Conservation (phyloP, 2,888 invertebrate species). For the Zele albiditarsus region DNA sequence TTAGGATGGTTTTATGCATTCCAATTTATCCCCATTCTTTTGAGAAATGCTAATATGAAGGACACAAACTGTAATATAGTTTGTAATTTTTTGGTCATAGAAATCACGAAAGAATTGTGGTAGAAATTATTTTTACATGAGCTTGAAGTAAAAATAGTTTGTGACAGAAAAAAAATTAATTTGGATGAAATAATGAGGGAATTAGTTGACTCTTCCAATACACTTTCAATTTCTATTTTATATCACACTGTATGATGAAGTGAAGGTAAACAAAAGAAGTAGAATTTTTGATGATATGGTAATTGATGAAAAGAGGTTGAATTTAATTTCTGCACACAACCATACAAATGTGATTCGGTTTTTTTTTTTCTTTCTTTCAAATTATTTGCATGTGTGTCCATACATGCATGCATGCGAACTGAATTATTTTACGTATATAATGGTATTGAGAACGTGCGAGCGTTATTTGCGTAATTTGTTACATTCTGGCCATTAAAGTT, state of each 20-base stretch:
- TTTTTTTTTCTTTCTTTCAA: constrained; percentile 1
- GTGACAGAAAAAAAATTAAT: no score
- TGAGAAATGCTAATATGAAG: no score
- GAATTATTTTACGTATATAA: constrained; percentile 46
- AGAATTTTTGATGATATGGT: not conserved
- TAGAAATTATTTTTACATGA: no score
- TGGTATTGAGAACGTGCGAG: constrained; percentile 51
- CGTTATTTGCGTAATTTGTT: constrained; percentile 52
- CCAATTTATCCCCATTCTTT: no score
- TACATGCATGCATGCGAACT: constrained; percentile 42
- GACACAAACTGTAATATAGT: no score
- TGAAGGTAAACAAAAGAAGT: not conserved
- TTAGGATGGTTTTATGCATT: no score
- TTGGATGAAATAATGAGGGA: no score
- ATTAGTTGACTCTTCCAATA: not conserved
- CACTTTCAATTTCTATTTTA: not conserved
- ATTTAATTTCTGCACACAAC: not conserved
- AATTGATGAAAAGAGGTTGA: constrained; percentile 1
- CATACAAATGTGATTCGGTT: not conserved
- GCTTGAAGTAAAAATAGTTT: no score
- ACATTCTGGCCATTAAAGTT: constrained; percentile 33
- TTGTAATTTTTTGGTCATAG: no score
- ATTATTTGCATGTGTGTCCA: not conserved
- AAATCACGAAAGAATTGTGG: no score
- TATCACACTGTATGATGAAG: not conserved